Conservation (phyloP, 2,888 invertebrate species). For the Ischnura elegans region DNA sequence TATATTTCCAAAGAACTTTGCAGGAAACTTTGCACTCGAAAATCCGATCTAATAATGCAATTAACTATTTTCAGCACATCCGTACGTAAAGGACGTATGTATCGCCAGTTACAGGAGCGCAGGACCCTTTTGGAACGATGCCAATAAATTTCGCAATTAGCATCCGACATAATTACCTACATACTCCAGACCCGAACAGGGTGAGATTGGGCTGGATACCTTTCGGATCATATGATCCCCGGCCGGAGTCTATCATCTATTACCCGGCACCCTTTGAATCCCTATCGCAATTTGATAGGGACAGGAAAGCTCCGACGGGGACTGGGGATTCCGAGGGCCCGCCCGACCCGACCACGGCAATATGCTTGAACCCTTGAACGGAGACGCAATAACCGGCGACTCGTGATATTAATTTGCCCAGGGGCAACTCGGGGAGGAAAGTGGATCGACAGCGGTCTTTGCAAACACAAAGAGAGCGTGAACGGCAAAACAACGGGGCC, state of each 20-base stretch:
- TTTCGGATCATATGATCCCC: background rate
- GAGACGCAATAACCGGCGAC: slow-evolving; percentile 19
- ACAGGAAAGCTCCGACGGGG: background rate
- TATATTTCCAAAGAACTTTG: no score
- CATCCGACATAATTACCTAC: background rate
- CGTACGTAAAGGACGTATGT: no score
- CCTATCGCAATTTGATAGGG: background rate
- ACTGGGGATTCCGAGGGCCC: background rate
- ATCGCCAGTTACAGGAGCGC: no score
- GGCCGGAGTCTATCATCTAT: background rate
- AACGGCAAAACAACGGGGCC: background rate
- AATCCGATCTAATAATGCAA: no score
- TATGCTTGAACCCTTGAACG: background rate
- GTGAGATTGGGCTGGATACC: background rate
- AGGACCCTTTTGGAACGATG: background rate
- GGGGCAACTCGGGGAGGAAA: background rate
- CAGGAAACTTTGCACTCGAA: no score
- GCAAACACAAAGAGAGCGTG: slow-evolving; percentile 14
- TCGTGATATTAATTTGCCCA: slow-evolving; percentile 1
- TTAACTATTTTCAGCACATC: no score
- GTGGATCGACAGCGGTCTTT: background rate
- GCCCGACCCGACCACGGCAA: background rate
- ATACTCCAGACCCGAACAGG: background rate
- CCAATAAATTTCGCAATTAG: background rate
- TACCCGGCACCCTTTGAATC: background rate